A percentile compares a stretch with the other conserved stretches of the same genome.
These are phyloP conservation scores for Corythaeola cristata DNA, from an alignment of 2,113 vertebrate genomes.

Conservation along the genomic window DNA sequence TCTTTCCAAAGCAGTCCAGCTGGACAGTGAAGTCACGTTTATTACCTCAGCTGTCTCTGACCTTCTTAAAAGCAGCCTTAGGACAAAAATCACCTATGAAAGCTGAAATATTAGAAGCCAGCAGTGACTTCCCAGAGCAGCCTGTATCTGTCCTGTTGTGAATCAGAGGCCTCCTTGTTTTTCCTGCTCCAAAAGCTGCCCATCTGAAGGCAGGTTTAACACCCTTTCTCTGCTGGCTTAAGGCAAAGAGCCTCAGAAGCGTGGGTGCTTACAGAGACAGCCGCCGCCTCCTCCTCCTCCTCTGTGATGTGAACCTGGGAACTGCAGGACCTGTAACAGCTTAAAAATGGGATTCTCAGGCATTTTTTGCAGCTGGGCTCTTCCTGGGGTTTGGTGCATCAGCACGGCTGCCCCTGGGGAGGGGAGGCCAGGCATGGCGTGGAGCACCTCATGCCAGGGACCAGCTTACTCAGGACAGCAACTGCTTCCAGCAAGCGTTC, in stretches of 20 bases:
- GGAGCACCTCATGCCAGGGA: fast-evolving
- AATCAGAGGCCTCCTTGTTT: background rate
- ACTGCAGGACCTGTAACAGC: background rate
- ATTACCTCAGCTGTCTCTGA: background rate
- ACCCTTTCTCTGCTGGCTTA: background rate
- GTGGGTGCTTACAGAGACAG: background rate
- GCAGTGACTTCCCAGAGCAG: background rate
- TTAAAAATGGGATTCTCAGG: background rate
- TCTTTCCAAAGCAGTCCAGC: background rate
- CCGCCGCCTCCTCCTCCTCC: background rate
- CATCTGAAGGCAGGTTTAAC: background rate
- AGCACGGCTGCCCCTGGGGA: background rate
- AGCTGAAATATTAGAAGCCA: background rate
- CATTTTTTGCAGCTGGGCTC: background rate
- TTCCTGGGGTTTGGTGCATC: background rate
- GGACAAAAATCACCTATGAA: background rate
- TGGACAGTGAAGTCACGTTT: background rate
- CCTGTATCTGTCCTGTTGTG: background rate
- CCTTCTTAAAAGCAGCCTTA: background rate
- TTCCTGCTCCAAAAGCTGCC: background rate
- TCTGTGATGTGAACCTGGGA: background rate
- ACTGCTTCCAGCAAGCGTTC: background rate
- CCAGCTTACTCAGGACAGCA: background rate
- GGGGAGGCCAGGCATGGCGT: background rate
- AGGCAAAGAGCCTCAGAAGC: background rate